Evolutionary conservation across 2,797 vertebrate species (phyloP).

Genomic region (Anguilla pacifica): DNA sequence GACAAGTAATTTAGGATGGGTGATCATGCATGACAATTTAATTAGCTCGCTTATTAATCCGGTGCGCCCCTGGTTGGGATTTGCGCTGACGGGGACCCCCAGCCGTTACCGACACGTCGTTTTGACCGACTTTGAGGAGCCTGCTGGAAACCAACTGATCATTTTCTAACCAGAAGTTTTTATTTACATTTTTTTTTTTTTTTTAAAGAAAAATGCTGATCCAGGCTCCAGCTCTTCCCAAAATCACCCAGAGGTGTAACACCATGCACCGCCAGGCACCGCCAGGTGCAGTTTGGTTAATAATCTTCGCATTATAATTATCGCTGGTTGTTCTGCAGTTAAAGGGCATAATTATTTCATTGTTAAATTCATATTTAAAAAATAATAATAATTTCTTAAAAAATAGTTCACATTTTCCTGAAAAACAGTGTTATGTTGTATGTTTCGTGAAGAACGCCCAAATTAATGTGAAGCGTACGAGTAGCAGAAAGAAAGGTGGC

Average conservation of each 20-base stretch:
- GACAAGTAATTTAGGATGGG: constrained; percentile 66
- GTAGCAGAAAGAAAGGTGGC: constrained; percentile 14
- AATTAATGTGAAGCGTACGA: not conserved
- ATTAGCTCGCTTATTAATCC: constrained; percentile 56
- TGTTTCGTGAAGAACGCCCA: not conserved
- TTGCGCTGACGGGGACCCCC: constrained; percentile 56
- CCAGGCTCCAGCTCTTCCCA: not conserved
- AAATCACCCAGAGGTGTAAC: not conserved
- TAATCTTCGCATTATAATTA: not conserved
- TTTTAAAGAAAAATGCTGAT: not conserved
- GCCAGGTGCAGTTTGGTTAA: not conserved
- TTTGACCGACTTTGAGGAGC: constrained; percentile 41
- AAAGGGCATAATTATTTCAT: not conserved
- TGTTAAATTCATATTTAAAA: not conserved
- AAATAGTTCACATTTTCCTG: not conserved
- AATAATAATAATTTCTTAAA: too few species aligned
- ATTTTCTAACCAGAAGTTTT: not conserved
- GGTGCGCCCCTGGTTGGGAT: constrained; percentile 59
- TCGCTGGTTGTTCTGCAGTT: not conserved
- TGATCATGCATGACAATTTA: constrained; percentile 61
- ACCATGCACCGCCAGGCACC: not conserved
- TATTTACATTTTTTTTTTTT: too few species aligned
- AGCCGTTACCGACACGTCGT: constrained; percentile 48
- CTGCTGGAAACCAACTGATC: not conserved
- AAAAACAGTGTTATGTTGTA: not conserved